Percentiles rank a stretch among this genome's conserved stretches.
Evolutionary conservation across 2,797 vertebrate genomes (phyloP).

Genomic region (Natrix natrix): DNA sequence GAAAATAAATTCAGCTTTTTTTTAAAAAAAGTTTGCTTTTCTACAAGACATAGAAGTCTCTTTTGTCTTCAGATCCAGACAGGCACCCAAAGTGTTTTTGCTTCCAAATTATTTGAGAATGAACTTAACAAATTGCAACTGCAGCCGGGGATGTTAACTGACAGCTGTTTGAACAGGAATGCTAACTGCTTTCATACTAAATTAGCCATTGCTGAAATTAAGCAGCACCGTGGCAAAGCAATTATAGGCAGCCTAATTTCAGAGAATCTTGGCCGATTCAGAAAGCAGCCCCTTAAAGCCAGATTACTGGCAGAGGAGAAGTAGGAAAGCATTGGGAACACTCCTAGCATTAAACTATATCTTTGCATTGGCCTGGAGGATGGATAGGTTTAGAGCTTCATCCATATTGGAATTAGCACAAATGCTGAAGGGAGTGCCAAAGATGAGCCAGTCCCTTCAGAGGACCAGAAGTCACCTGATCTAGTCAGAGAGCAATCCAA

Average conservation of each 20-base stretch:
- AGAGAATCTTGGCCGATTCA: conserved; percentile 56
- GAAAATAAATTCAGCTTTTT: neutral
- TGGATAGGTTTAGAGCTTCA: neutral
- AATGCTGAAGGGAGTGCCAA: neutral
- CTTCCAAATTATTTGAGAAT: conserved; percentile 48
- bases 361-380: neutral
- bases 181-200: conserved; percentile 70
- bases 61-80: neutral
- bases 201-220: conserved; percentile 70
- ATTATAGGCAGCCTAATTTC: conserved; percentile 60
- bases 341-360: neutral
- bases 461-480: neutral
- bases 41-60: neutral
- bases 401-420: neutral
- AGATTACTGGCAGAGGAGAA: conserved; percentile 35
- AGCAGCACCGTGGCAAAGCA: conserved; percentile 62
- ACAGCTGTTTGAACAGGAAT: conserved; percentile 68
- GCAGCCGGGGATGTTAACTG: conserved; percentile 58
- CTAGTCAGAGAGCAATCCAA: neutral
- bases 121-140: conserved; percentile 55
- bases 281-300: conserved; percentile 39
- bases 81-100: conserved; percentile 17
- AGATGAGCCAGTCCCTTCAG: neutral
- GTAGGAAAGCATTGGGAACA: conserved; percentile 29
- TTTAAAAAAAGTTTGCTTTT: neutral